Percentiles rank a stretch among this genome's conserved stretches.
These are phyloP conservation scores for Steatocranus sp. DNA, from an alignment of 2,797 vertebrate species.

Conservation along the genomic window DNA sequence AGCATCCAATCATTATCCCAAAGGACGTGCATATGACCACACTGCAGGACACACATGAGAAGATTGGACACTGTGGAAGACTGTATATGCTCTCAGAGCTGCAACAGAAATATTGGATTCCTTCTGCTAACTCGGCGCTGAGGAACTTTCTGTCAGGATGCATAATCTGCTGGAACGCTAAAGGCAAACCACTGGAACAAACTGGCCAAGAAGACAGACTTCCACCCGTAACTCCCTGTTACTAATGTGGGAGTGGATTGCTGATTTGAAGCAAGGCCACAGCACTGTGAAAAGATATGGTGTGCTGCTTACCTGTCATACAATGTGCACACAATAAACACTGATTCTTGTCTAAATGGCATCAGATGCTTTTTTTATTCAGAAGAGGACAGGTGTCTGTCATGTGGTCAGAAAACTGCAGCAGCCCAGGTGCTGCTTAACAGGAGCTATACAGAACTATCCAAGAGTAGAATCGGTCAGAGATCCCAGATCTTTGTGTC, in stretches of 20 bases:
- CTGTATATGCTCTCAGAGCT: neutral
- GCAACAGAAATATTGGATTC: neutral
- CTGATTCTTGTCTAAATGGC: neutral
- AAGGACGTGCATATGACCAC: neutral
- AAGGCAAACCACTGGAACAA: neutral
- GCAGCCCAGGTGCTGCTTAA: neutral
- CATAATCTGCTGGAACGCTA: neutral
- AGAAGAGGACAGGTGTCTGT: neutral
- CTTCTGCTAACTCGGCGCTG: neutral
- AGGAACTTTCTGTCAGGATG: neutral
- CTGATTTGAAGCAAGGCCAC: neutral
- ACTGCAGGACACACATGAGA: neutral
- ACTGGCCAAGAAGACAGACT: neutral
- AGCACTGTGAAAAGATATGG: neutral
- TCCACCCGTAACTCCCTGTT: neutral
- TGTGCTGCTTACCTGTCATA: neutral
- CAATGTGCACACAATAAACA: neutral
- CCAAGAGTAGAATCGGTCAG: neutral
- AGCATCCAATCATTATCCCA: neutral
- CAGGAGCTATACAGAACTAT: neutral
- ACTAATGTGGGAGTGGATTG: neutral
- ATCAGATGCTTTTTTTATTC: neutral
- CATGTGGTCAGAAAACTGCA: neutral
- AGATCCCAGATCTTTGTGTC: rapidly evolving
- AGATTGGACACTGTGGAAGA: neutral